These are phyloP conservation scores for Cryptosula pallasiana DNA, from an alignment of 2,888 invertebrate species.

Conservation along the genomic window DNA sequence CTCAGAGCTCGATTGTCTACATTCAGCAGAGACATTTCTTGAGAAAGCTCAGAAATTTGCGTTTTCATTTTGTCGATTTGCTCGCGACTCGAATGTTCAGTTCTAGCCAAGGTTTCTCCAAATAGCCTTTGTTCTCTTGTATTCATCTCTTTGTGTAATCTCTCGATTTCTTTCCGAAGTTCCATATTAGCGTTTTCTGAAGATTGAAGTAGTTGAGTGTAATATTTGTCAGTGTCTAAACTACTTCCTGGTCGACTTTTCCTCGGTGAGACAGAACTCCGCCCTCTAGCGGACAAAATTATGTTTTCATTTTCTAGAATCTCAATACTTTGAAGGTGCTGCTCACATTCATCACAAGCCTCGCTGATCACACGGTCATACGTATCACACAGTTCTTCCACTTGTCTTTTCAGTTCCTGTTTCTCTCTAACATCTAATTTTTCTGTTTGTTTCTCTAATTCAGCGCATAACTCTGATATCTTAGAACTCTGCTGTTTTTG, in stretches of 20 bases:
- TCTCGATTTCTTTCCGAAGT: background rate
- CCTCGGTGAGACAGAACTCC: background rate
- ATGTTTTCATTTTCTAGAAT: background rate
- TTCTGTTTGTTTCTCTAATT: background rate
- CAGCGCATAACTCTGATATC: background rate
- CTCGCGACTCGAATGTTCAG: conserved; percentile 13
- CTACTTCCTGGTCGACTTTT: conserved; percentile 2
- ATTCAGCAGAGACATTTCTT: conserved; percentile 19
- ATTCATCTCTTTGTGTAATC: conserved; percentile 13
- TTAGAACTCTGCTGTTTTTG: background rate
- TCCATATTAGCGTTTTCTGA: background rate
- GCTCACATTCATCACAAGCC: conserved; percentile 10
- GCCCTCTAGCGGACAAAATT: background rate
- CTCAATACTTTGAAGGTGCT: conserved; percentile 1
- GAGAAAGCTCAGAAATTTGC: conserved; percentile 15
- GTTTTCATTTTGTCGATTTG: conserved; percentile 9
- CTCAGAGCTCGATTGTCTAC: conserved; percentile 15
- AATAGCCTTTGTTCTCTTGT: conserved; percentile 15
- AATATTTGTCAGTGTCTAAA: conserved; percentile 1
- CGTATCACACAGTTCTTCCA: background rate
- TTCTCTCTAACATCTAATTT: background rate
- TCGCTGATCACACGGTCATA: background rate
- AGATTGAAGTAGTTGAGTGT: background rate
- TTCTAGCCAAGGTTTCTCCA: background rate
- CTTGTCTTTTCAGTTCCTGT: background rate